Conservation (phyloP, 2,113 vertebrate genomes). For the Smithornis capensis region DNA sequence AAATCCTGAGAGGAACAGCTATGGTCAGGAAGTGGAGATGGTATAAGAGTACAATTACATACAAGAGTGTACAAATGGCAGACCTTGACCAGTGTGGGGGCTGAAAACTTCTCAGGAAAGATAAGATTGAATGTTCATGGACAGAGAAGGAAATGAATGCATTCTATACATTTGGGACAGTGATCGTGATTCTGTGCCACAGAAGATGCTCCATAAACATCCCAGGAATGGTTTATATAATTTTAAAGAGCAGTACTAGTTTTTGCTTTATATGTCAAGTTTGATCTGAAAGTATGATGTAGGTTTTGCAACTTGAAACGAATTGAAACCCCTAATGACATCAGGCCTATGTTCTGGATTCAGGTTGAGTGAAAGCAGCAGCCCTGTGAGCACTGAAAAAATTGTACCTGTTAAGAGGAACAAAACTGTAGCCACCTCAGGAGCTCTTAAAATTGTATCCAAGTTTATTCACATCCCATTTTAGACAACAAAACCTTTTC, state of each 20-base stretch:
- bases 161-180: not conserved
- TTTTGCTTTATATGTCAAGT: not conserved
- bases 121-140: not conserved
- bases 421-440: not conserved
- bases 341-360: fast-evolving
- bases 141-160: not conserved
- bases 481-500: not conserved
- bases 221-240: not conserved
- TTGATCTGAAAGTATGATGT: not conserved
- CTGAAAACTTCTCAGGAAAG: not conserved
- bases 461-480: not conserved
- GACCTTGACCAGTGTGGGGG: no score
- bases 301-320: not conserved
- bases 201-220: not conserved
- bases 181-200: not conserved
- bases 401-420: not conserved
- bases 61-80: not conserved
- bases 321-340: not conserved
- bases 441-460: not conserved
- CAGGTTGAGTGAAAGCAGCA: not conserved
- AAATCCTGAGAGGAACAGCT: not conserved
- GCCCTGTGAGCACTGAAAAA: not conserved
- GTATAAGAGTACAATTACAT: not conserved
- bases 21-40: not conserved
- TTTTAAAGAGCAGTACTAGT: not conserved